Percentiles rank a stretch among this genome's conserved stretches.
Conservation (phyloP, 1,140 invertebrate species). For the Phortica variegata region DNA sequence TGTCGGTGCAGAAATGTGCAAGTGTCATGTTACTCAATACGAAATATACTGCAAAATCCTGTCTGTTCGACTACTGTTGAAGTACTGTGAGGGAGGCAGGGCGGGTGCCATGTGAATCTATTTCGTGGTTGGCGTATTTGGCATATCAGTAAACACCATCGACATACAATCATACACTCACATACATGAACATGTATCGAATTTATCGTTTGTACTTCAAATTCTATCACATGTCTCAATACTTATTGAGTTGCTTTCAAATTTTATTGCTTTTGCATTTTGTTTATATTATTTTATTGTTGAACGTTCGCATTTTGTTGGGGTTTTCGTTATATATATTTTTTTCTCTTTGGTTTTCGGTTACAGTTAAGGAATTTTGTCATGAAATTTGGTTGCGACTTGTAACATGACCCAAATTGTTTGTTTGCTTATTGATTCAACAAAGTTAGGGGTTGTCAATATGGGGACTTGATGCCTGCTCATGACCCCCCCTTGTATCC, state of each 20-base stretch:
- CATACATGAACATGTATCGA: no score
- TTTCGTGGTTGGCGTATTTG: no score
- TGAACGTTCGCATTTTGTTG: no score
- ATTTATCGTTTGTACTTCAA: no score
- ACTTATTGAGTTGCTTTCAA: slow-evolving; percentile 47
- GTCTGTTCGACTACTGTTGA: no score
- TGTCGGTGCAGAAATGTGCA: slow-evolving; percentile 52
- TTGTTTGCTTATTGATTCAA: slow-evolving; percentile 56
- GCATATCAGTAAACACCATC: no score
- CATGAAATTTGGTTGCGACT: slow-evolving; percentile 42
- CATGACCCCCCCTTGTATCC: no score
- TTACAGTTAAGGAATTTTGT: slow-evolving; percentile 52
- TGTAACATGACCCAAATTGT: slow-evolving; percentile 55
- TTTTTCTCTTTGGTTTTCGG: slow-evolving; percentile 18
- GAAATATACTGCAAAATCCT: neutral
- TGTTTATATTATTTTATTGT: slow-evolving; percentile 55
- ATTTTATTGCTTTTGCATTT: slow-evolving; percentile 48
- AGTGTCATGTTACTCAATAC: slow-evolving; percentile 50
- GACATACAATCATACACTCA: no score
- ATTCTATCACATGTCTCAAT: slow-evolving; percentile 31
- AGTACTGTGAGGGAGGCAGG: no score
- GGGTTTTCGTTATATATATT: slow-evolving; percentile 13
- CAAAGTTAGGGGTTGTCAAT: slow-evolving; percentile 45
- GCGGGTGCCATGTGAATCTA: no score
- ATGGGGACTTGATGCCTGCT: no score